Percentiles rank a stretch among this genome's conserved stretches.
These are phyloP conservation scores for Callitettix versicolor DNA, from an alignment of 1,140 invertebrate genomes.

Conservation along the genomic window DNA sequence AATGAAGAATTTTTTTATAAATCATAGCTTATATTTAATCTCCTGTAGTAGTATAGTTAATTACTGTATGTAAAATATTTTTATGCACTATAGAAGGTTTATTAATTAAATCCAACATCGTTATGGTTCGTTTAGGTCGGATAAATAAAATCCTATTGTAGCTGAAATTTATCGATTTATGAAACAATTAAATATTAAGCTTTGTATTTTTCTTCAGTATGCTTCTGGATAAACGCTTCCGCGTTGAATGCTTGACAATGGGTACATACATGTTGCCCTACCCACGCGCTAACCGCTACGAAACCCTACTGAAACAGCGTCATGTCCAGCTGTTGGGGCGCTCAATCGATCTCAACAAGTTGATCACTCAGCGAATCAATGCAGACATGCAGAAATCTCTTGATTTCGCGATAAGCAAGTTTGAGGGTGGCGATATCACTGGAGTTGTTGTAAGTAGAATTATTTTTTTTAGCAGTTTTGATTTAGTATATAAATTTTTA, in stretches of 20 bases:
- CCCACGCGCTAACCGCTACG: constrained; percentile 85
- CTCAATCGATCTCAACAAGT: constrained; percentile 92
- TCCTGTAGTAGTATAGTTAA: too few species aligned
- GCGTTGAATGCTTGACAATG: constrained; percentile 82
- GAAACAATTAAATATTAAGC: too few species aligned
- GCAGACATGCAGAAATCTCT: constrained; percentile 91
- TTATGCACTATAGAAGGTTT: too few species aligned
- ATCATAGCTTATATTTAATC: too few species aligned
- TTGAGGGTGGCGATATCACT: constrained; percentile 95
- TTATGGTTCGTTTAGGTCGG: too few species aligned
- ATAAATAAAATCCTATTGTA: too few species aligned
- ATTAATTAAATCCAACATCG: too few species aligned
- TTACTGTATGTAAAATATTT: too few species aligned
- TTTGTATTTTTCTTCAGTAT: constrained; percentile 63
- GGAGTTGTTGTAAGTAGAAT: constrained; percentile 73
- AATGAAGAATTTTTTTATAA: too few species aligned
- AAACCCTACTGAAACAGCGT: constrained; percentile 88
- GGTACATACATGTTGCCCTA: constrained; percentile 64
- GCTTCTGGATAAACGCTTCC: constrained; percentile 90
- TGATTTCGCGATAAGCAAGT: constrained; percentile 90
- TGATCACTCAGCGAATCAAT: constrained; percentile 94
- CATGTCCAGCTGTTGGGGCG: constrained; percentile 93
- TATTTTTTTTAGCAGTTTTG: not conserved
- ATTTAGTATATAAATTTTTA: not conserved
- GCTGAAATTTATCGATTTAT: too few species aligned